Percentiles rank a stretch among this genome's conserved stretches.
Evolutionary conservation across 2,888 invertebrate genomes (phyloP).

Genomic region (Hypselothyrea guttata): DNA sequence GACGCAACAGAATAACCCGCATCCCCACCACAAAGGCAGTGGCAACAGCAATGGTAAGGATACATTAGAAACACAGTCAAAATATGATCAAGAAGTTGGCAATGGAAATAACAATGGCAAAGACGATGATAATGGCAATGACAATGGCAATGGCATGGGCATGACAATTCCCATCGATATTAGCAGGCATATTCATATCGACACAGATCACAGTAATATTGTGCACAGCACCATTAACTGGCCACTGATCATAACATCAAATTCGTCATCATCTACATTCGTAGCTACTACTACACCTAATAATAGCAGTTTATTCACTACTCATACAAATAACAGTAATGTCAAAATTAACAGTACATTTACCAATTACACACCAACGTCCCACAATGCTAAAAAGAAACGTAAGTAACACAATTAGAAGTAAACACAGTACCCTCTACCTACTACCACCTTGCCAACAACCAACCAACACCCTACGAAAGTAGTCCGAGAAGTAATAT

Average conservation of each 20-base stretch:
- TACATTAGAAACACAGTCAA: constrained; percentile 18
- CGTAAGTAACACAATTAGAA: constrained; percentile 57
- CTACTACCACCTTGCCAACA: background rate
- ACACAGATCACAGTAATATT: constrained; percentile 79
- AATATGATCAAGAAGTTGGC: constrained; percentile 46
- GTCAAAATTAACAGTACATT: constrained; percentile 69
- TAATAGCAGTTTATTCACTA: constrained; percentile 60
- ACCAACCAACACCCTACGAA: background rate
- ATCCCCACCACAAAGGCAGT: constrained; percentile 78
- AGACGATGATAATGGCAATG: too few species aligned
- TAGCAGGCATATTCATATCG: constrained; percentile 61
- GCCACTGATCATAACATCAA: constrained; percentile 44
- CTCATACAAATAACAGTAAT: constrained; percentile 70
- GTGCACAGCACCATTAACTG: constrained; percentile 79
- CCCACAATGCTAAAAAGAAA: constrained; percentile 79
- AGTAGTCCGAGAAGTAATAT: too few species aligned
- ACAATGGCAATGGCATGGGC: constrained; percentile 2
- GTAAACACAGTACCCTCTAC: constrained; percentile 5
- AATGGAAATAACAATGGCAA: background rate
- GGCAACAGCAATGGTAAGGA: constrained; percentile 65
- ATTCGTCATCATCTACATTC: constrained; percentile 21
- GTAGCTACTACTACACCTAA: background rate
- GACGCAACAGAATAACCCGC: constrained; percentile 72
- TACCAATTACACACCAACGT: constrained; percentile 73
- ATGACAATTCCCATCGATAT: constrained; percentile 26